phyloP scores from a whole-genome alignment of 2,888 invertebrate species.

The Trichopria drosophilae region DNA sequence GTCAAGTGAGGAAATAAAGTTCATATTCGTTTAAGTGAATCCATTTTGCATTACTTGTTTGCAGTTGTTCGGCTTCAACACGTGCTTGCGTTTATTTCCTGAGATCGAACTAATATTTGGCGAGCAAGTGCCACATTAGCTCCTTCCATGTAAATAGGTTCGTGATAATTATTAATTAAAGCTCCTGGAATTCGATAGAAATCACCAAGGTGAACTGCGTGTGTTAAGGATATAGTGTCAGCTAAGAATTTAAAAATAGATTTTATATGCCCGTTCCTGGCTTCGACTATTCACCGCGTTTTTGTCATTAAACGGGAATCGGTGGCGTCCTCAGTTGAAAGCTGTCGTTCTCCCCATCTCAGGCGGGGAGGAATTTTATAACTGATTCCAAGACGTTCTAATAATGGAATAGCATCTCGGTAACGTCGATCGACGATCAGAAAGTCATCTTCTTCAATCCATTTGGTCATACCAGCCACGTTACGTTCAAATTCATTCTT shows the following conservation, averaged over 20 bases:
- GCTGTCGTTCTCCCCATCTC: neutral
- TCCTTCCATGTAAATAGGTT: neutral
- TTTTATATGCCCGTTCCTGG: too few species aligned
- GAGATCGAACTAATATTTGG: neutral
- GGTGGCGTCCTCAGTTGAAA: neutral
- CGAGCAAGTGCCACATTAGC: neutral
- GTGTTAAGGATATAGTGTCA: neutral
- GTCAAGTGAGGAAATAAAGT: neutral
- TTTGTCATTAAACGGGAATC: neutral
- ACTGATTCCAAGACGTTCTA: neutral
- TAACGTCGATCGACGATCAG: neutral
- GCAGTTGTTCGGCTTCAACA: neutral
- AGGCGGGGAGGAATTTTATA: neutral
- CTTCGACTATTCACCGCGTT: neutral
- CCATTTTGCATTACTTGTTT: neutral
- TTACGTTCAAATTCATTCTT: neutral
- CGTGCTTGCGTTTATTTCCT: neutral
- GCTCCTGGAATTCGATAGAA: neutral
- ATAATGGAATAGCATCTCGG: neutral
- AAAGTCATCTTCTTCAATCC: neutral
- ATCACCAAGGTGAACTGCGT: neutral
- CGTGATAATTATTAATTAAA: neutral
- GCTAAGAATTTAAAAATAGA: neutral
- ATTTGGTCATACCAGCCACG: neutral
- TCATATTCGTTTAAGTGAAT: neutral